Percentiles rank a stretch among this genome's conserved stretches.
Evolutionary conservation across 2,888 invertebrate genomes (phyloP).

Genomic region (Hyposoter didymator): DNA sequence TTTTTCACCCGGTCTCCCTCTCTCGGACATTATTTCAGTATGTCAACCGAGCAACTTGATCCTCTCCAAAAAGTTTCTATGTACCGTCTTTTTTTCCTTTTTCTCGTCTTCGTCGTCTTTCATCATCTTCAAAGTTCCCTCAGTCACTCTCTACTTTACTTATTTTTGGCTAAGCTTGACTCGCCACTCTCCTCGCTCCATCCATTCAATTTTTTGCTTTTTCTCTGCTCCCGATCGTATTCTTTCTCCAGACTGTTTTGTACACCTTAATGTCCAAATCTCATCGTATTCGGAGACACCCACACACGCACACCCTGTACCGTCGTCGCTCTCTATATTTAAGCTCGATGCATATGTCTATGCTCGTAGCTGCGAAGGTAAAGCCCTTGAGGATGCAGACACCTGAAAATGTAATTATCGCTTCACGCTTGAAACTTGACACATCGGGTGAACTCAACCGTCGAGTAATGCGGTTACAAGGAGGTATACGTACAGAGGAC

Average conservation of each 20-base stretch:
- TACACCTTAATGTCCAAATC: background rate
- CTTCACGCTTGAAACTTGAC: constrained; percentile 43
- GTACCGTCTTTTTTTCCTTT: background rate
- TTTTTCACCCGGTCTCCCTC: background rate
- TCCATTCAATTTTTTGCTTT: background rate
- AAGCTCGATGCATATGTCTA: background rate
- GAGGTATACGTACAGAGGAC: background rate
- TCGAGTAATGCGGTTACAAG: constrained; percentile 19
- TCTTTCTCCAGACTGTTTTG: background rate
- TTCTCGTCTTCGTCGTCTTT: constrained; percentile 17
- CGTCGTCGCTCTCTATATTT: background rate
- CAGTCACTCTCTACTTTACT: constrained; percentile 7
- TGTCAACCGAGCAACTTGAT: constrained; percentile 55
- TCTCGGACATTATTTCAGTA: constrained; percentile 64
- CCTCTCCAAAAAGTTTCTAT: constrained; percentile 24
- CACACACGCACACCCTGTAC: background rate
- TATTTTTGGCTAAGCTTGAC: constrained; percentile 25
- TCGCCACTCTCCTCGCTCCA: background rate
- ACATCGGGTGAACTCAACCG: constrained; percentile 17
- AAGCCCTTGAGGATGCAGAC: constrained; percentile 34
- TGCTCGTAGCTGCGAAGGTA: constrained; percentile 5
- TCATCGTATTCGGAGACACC: background rate
- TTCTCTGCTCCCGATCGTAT: background rate
- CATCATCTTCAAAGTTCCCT: constrained; percentile 20
- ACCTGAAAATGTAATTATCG: constrained; percentile 66